These are phyloP conservation scores for Pyrrhia umbra DNA, from an alignment of 2,888 invertebrate species.

Conservation along the genomic window DNA sequence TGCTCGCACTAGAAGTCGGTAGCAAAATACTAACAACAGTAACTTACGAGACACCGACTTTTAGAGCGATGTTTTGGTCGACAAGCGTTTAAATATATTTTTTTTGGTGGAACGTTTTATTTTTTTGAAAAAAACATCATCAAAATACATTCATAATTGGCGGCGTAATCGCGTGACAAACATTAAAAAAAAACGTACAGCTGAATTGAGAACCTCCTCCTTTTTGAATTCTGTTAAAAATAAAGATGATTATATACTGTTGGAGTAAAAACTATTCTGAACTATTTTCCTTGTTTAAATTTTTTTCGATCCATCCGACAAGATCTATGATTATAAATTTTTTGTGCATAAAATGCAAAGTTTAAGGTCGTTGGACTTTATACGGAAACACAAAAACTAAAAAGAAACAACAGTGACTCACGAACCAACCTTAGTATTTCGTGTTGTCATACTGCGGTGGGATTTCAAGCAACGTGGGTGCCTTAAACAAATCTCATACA, in stretches of 20 bases:
- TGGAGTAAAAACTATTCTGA: background rate
- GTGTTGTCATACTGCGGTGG: conserved; percentile 3
- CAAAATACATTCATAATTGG: too few species aligned
- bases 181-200: too few species aligned
- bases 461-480: conserved; percentile 19
- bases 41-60: too few species aligned
- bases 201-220: too few species aligned
- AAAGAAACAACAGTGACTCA: conserved; percentile 12
- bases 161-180: too few species aligned
- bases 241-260: background rate
- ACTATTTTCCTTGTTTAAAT: background rate
- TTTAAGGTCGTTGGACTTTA: conserved; percentile 5
- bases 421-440: background rate
- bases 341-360: background rate
- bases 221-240: too few species aligned
- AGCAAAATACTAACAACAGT: too few species aligned
- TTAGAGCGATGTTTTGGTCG: too few species aligned
- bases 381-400: conserved; percentile 5
- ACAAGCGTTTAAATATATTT: too few species aligned
- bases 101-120: too few species aligned
- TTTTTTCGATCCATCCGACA: background rate
- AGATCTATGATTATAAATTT: background rate
- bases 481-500: conserved; percentile 9
- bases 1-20: too few species aligned
- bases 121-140: too few species aligned